These are phyloP conservation scores for Chymomyza amoena DNA, from an alignment of 2,888 invertebrate species.

Conservation along the genomic window DNA sequence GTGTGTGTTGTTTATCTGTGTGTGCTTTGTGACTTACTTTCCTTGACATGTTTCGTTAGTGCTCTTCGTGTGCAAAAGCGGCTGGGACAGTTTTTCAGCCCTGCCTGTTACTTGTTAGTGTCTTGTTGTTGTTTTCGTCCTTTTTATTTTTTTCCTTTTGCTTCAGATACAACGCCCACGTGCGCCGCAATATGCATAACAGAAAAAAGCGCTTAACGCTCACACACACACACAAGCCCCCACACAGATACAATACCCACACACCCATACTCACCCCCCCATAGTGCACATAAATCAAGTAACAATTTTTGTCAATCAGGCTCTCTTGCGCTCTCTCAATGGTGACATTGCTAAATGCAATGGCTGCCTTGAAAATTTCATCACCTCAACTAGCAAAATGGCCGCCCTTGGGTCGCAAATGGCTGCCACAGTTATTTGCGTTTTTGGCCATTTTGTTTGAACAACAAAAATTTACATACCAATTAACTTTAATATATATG, in stretches of 20 bases:
- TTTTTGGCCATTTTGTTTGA: slow-evolving; percentile 25
- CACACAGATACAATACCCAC: background rate
- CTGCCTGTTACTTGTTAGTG: slow-evolving; percentile 20
- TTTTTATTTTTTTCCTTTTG: background rate
- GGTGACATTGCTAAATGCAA: background rate
- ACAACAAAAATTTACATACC: slow-evolving; percentile 57
- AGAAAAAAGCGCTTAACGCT: background rate
- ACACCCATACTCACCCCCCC: background rate
- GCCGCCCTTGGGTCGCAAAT: background rate
- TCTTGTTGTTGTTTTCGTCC: slow-evolving; percentile 2
- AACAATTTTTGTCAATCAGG: background rate
- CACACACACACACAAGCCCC: background rate
- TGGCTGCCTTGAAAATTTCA: background rate
- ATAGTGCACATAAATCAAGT: background rate
- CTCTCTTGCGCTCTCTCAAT: background rate
- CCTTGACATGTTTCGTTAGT: slow-evolving; percentile 59
- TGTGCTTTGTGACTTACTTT: slow-evolving; percentile 34
- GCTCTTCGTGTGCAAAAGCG: slow-evolving; percentile 25
- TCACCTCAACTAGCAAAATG: background rate
- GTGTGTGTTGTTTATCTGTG: slow-evolving; percentile 13
- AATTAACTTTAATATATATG: slow-evolving; percentile 45
- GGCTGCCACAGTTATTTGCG: slow-evolving; percentile 23
- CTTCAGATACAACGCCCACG: slow-evolving; percentile 27
- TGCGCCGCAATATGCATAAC: slow-evolving; percentile 32
- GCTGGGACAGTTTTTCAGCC: slow-evolving; percentile 5